phyloP scores from a whole-genome alignment of 2,797 vertebrate species.

The Acridotheres tristis region DNA sequence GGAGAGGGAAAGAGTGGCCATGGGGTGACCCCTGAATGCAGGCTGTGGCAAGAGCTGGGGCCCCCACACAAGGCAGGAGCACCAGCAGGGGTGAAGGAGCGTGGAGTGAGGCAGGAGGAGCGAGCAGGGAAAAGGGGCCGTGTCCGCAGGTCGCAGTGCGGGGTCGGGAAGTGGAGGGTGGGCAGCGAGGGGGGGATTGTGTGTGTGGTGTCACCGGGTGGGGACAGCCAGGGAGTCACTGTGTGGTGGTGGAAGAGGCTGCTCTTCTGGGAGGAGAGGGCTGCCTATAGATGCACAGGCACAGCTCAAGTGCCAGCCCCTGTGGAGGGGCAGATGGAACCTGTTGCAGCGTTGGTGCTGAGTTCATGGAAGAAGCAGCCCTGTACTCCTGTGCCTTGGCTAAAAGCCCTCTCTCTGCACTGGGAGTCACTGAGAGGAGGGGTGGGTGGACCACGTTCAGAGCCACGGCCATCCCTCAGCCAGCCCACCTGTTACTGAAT shows the following conservation, averaged over 20 bases:
- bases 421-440: background rate
- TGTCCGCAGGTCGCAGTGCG: accelerated
- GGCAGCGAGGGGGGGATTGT: accelerated
- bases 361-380: background rate
- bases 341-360: background rate
- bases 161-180: background rate
- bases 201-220: background rate
- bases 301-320: background rate
- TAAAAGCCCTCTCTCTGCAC: background rate
- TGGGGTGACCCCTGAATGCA: background rate
- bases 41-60: background rate
- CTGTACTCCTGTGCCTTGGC: background rate
- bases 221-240: background rate
- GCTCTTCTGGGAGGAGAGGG: background rate
- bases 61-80: background rate
- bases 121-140: accelerated
- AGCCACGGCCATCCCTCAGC: background rate
- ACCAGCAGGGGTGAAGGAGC: background rate
- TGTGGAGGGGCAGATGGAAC: background rate
- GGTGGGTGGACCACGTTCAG: accelerated
- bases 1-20: background rate
- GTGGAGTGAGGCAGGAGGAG: background rate
- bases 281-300: accelerated
- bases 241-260: background rate
- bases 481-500: accelerated